Evolutionary conservation across 2,888 invertebrate species (phyloP).

Genomic region (Archaeoteleia sp.): DNA sequence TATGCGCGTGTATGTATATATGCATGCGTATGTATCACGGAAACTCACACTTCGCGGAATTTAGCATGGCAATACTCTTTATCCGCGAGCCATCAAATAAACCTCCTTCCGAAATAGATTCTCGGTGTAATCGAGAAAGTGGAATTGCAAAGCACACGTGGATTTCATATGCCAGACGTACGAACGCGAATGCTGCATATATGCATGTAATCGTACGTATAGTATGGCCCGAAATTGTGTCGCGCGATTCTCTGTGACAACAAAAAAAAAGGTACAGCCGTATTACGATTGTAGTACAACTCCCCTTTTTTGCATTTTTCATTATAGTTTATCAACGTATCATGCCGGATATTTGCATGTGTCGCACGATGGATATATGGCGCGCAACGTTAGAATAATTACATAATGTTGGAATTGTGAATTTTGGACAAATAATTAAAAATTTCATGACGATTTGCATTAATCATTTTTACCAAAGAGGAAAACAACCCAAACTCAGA

Average conservation of each 20-base stretch:
- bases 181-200: slow-evolving; percentile 9
- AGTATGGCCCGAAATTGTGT: slow-evolving; percentile 19
- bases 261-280: no score
- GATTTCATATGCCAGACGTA: slow-evolving; percentile 36
- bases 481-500: no score
- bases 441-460: no score
- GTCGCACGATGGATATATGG: no score
- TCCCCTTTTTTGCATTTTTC: slow-evolving; percentile 21
- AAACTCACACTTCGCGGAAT: slow-evolving; percentile 1
- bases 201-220: not conserved
- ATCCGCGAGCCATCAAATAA: slow-evolving; percentile 41
- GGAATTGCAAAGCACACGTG: slow-evolving; percentile 42
- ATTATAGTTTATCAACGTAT: no score
- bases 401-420: no score
- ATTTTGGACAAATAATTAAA: no score
- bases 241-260: slow-evolving; percentile 9
- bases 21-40: slow-evolving; percentile 4
- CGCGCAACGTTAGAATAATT: no score
- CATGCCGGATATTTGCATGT: no score
- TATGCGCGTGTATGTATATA: no score
- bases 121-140: slow-evolving; percentile 41
- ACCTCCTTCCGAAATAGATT: slow-evolving; percentile 42
- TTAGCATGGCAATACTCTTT: slow-evolving; percentile 19
- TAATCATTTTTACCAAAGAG: no score
- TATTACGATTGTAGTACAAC: slow-evolving; percentile 10